These are phyloP conservation scores for Cryptotermes secundus DNA, from an alignment of 1,140 invertebrate species.

Conservation along the genomic window DNA sequence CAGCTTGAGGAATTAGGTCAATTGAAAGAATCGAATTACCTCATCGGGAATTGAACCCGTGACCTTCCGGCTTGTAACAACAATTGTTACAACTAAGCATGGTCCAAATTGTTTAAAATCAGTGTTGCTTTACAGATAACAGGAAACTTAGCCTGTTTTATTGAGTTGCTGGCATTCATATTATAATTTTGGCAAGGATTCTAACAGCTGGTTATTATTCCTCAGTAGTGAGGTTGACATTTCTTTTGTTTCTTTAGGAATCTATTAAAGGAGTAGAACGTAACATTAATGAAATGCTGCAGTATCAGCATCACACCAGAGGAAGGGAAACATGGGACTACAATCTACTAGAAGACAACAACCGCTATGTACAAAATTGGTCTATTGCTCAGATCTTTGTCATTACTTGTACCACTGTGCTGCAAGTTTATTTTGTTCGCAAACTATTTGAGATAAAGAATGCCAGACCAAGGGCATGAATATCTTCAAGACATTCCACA, in stretches of 20 bases:
- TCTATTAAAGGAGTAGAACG: slow-evolving; percentile 74
- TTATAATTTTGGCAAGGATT: too few relatives aligned
- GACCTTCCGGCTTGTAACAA: too few relatives aligned
- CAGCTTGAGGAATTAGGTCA: too few relatives aligned
- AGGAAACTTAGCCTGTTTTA: too few relatives aligned
- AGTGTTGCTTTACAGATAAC: too few relatives aligned
- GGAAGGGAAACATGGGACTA: slow-evolving; percentile 77
- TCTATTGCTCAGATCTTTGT: slow-evolving; percentile 83
- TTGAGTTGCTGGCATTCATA: too few relatives aligned
- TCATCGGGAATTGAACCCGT: too few relatives aligned
- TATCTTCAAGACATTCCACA: not conserved
- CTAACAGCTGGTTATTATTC: too few relatives aligned
- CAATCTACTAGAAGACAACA: slow-evolving; percentile 80
- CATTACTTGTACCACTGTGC: slow-evolving; percentile 69
- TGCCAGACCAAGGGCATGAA: slow-evolving; percentile 38
- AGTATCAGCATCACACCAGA: slow-evolving; percentile 75
- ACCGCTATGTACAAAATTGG: slow-evolving; percentile 82
- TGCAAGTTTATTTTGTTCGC: slow-evolving; percentile 86
- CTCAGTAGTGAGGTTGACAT: not conserved
- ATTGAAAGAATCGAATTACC: too few relatives aligned
- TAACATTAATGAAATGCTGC: slow-evolving; percentile 83
- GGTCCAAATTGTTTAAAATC: too few relatives aligned
- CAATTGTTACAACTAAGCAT: too few relatives aligned
- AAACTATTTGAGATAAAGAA: slow-evolving; percentile 81
- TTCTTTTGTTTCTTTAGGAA: slow-evolving; percentile 54